phyloP scores from a whole-genome alignment of 2,888 invertebrate genomes.

The Rotaria magnacalcarata region DNA sequence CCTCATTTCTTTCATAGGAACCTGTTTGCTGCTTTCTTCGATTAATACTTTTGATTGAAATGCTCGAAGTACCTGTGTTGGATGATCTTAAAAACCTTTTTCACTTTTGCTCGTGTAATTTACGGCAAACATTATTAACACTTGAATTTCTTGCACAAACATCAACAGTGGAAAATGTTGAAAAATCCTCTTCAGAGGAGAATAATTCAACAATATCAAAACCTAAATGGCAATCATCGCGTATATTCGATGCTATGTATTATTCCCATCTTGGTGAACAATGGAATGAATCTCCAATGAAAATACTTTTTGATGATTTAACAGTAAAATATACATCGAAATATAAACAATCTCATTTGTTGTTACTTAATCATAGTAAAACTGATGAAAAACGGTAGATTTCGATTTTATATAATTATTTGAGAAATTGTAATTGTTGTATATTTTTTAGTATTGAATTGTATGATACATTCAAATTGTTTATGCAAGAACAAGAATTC shows the following conservation, averaged over 20 bases:
- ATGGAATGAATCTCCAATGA: neutral
- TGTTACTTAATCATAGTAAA: neutral
- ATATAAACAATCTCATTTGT: neutral
- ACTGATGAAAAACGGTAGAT: neutral
- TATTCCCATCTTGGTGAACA: neutral
- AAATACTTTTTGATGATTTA: conserved; percentile 13
- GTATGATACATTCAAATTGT: conserved; percentile 33
- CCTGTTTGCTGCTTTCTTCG: neutral
- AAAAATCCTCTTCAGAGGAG: neutral
- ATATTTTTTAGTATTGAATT: neutral
- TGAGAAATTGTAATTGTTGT: neutral
- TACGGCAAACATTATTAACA: conserved; percentile 6
- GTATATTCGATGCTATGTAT: neutral
- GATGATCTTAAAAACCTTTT: neutral
- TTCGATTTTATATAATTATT: neutral
- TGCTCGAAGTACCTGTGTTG: neutral
- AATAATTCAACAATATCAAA: neutral
- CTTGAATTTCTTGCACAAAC: conserved; percentile 10
- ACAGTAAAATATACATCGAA: neutral
- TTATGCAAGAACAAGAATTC: conserved; percentile 11
- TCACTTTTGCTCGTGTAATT: neutral
- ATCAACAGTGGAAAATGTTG: neutral
- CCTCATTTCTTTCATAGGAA: neutral
- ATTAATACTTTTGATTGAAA: neutral
- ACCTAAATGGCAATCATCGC: neutral